These are phyloP conservation scores for Trypoxylon attenuatum DNA, from an alignment of 2,888 invertebrate species.

Conservation along the genomic window DNA sequence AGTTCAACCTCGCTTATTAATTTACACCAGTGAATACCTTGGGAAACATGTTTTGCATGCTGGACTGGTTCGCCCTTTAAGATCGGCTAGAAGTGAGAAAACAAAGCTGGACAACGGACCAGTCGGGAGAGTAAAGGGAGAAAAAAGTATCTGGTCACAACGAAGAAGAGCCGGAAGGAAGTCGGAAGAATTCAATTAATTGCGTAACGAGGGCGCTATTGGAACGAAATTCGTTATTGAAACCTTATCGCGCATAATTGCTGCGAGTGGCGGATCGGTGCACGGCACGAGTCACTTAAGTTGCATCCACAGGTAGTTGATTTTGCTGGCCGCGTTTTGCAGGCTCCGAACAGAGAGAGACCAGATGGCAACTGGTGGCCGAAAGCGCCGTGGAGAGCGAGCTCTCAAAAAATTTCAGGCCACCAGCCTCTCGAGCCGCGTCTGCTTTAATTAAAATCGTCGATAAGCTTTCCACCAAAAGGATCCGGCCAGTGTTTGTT, in stretches of 20 bases:
- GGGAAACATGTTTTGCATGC: neutral
- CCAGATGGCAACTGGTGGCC: conserved; percentile 58
- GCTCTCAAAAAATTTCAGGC: conserved; percentile 39
- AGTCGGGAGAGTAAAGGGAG: neutral
- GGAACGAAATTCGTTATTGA: conserved; percentile 43
- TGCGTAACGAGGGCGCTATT: conserved; percentile 4
- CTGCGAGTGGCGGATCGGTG: conserved; percentile 16
- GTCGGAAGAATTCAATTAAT: conserved; percentile 21
- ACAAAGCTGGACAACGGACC: neutral
- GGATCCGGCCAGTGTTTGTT: neutral
- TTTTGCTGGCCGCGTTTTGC: conserved; percentile 62
- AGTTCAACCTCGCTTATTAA: neutral
- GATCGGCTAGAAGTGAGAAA: neutral
- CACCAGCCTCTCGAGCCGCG: conserved; percentile 2
- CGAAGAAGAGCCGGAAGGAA: neutral
- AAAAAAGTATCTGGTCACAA: neutral
- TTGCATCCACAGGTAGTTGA: conserved; percentile 70
- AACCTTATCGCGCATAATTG: conserved; percentile 43
- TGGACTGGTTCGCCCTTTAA: neutral
- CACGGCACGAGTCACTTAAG: conserved; percentile 48
- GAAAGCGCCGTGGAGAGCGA: conserved; percentile 29
- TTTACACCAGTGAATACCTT: neutral
- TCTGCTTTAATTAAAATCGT: conserved; percentile 41
- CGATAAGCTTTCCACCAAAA: conserved; percentile 20
- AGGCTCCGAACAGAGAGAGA: conserved; percentile 42